These are phyloP conservation scores for Baccha elongata DNA, from an alignment of 2,888 invertebrate species.

Conservation along the genomic window DNA sequence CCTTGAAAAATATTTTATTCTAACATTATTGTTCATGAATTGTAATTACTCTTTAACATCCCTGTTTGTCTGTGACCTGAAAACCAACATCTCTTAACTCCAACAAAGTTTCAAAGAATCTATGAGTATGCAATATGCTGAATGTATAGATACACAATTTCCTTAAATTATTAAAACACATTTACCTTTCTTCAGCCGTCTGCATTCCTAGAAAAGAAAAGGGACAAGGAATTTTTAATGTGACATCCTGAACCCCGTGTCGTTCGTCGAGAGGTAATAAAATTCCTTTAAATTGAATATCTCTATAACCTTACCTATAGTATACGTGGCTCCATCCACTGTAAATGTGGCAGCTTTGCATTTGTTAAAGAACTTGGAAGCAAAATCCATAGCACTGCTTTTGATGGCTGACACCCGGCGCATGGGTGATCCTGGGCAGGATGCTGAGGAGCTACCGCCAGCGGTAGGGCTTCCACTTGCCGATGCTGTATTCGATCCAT, in stretches of 20 bases:
- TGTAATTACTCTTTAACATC: too few relatives aligned
- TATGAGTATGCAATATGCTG: neutral
- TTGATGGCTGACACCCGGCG: conserved; percentile 81
- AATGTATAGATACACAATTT: conserved; percentile 26
- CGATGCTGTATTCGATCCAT: conserved; percentile 43
- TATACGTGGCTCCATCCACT: conserved; percentile 93
- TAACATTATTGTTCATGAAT: too few relatives aligned
- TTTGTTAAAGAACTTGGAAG: conserved; percentile 87
- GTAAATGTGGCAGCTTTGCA: conserved; percentile 94
- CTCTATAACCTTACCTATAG: conserved; percentile 87
- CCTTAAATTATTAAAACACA: conserved; percentile 55
- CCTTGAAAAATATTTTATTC: too few relatives aligned
- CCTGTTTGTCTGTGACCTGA: neutral
- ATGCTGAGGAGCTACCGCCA: conserved; percentile 74
- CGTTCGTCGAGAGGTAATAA: conserved; percentile 9
- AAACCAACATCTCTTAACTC: neutral
- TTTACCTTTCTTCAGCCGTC: conserved; percentile 12
- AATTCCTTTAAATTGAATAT: conserved; percentile 55
- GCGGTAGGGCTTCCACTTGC: conserved; percentile 39
- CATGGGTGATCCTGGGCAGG: conserved; percentile 81
- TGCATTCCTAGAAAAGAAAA: neutral
- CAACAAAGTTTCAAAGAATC: conserved; percentile 13
- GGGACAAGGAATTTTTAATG: conserved; percentile 33
- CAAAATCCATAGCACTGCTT: conserved; percentile 80
- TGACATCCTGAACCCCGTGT: neutral